Percentiles rank a stretch among this genome's conserved stretches.
These are phyloP conservation scores for Venustaconcha ellipsiformis DNA, from an alignment of 1,140 invertebrate species.

Conservation along the genomic window DNA sequence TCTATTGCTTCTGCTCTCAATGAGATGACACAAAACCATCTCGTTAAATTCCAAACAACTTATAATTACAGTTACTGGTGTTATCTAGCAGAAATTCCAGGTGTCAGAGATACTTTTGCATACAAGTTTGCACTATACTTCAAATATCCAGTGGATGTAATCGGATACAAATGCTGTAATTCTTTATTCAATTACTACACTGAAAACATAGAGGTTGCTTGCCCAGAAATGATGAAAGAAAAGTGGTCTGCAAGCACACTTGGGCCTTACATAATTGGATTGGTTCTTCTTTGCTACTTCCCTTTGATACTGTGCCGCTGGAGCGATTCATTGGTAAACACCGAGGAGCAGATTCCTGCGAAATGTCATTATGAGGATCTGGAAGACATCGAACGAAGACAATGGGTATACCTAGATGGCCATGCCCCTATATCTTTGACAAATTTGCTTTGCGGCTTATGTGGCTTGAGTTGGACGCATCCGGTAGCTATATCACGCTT, in stretches of 20 bases:
- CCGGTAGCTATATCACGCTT: conserved; percentile 13
- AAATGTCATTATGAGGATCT: background rate
- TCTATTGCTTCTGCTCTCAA: conserved; percentile 7
- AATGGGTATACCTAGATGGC: conserved; percentile 17
- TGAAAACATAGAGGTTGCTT: background rate
- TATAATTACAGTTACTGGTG: conserved; percentile 19
- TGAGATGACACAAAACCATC: conserved; percentile 8
- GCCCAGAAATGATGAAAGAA: background rate
- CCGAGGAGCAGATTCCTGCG: background rate
- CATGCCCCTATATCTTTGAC: conserved; percentile 12
- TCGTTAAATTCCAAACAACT: background rate
- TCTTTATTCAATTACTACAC: background rate
- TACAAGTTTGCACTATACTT: conserved; percentile 16
- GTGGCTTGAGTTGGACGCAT: conserved; percentile 8
- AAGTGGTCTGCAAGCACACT: conserved; percentile 3
- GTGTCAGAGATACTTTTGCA: conserved; percentile 10
- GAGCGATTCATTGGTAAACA: background rate
- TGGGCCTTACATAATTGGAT: conserved; percentile 10
- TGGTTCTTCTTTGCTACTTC: conserved; percentile 17
- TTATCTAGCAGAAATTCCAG: conserved; percentile 10
- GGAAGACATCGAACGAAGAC: background rate
- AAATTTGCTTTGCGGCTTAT: conserved; percentile 11
- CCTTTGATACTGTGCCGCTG: conserved; percentile 3
- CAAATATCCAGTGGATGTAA: conserved; percentile 7
- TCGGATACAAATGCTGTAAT: conserved; percentile 13